Conservation (phyloP, 2,888 invertebrate species). For the Nebria brevicollis region DNA sequence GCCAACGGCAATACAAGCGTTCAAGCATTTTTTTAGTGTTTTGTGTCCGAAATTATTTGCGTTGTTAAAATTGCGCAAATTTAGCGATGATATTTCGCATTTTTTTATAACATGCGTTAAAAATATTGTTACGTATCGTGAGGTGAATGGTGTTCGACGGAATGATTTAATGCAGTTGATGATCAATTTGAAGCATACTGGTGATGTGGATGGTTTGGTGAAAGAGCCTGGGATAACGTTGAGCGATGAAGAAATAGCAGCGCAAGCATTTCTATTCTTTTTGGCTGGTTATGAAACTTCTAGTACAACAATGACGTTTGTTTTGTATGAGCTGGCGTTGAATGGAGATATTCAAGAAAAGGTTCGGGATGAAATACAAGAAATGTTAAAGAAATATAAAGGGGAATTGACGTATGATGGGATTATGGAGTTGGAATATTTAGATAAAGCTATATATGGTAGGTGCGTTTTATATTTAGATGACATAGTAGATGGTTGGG, state of each 20-base stretch:
- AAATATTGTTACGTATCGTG: slow-evolving; percentile 55
- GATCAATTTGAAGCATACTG: slow-evolving; percentile 54
- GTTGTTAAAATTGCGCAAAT: slow-evolving; percentile 24
- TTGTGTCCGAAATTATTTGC: slow-evolving; percentile 16
- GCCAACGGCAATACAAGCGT: not conserved
- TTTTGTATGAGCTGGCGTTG: slow-evolving; percentile 16
- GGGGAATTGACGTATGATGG: slow-evolving; percentile 24
- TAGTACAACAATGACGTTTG: slow-evolving; percentile 29
- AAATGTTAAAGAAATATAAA: slow-evolving; percentile 20
- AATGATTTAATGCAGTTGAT: slow-evolving; percentile 57
- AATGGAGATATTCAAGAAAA: slow-evolving; percentile 28
- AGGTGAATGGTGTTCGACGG: slow-evolving; percentile 53
- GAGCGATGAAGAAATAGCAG: slow-evolving; percentile 29
- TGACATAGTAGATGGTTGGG: too few species aligned
- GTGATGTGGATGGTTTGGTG: slow-evolving; percentile 33
- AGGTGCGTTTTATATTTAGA: too few species aligned
- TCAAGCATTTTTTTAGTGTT: not conserved
- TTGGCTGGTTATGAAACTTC: slow-evolving; percentile 36
- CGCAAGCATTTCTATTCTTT: slow-evolving; percentile 32
- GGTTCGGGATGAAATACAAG: not conserved
- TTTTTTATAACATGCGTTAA: slow-evolving; percentile 57
- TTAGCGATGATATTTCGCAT: slow-evolving; percentile 46
- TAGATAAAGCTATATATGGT: slow-evolving; percentile 37
- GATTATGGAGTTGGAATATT: slow-evolving; percentile 34
- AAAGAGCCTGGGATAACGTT: not conserved